Evolutionary conservation across 2,113 vertebrate species (phyloP).

Genomic region (Himantopus leucocephalus): DNA sequence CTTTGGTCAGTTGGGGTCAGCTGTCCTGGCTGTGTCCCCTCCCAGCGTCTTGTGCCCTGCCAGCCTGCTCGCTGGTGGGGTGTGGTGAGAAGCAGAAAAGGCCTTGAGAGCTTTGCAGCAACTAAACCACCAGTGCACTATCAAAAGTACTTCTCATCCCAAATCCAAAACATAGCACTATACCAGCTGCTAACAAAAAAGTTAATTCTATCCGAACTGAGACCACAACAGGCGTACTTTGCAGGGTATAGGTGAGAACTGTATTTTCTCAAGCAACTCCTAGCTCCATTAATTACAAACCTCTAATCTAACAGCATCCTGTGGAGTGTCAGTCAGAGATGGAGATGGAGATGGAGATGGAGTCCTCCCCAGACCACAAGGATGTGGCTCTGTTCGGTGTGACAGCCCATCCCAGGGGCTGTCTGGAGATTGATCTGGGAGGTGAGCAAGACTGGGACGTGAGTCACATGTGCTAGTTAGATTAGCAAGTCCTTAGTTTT

Average conservation of each 20-base stretch:
- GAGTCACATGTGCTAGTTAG: not conserved
- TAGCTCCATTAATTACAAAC: not conserved
- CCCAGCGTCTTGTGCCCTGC: not conserved
- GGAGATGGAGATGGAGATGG: not conserved
- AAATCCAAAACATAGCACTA: not conserved
- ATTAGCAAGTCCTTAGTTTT: not conserved
- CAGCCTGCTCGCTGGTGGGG: not conserved
- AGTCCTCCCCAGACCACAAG: not conserved
- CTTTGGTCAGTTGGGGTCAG: not conserved
- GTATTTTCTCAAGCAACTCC: not conserved
- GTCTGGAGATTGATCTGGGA: not conserved
- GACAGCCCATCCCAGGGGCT: not conserved
- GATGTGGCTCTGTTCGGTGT: not conserved
- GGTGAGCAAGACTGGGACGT: not conserved
- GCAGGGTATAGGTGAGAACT: not conserved
- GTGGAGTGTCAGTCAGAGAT: not conserved
- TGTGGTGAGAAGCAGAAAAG: not conserved
- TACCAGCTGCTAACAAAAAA: not conserved
- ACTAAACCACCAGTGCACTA: not conserved
- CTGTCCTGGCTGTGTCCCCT: not conserved
- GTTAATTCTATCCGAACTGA: not conserved
- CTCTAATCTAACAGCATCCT: not conserved
- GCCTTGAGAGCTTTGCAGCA: not conserved
- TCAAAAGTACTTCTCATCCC: not conserved
- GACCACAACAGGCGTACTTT: not conserved